Evolutionary conservation across 2,888 invertebrate genomes (phyloP).

Genomic region (Aphodius granarius): DNA sequence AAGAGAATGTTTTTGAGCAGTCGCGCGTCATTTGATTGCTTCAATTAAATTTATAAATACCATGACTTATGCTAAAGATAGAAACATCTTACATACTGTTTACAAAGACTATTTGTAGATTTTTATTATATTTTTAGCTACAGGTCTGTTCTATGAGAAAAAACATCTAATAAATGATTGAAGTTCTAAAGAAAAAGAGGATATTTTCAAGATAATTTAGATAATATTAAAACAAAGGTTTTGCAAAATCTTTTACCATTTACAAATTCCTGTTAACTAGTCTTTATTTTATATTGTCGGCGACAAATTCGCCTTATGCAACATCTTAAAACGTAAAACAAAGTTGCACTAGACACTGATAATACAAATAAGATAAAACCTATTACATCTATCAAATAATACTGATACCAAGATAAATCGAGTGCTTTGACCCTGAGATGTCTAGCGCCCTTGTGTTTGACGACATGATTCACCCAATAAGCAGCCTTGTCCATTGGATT

Average conservation of each 20-base stretch:
- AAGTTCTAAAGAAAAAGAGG: neutral
- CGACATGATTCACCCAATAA: conserved; percentile 42
- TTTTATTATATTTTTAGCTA: too few relatives aligned
- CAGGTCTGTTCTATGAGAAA: neutral
- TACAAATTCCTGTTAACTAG: too few relatives aligned
- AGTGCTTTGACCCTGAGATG: conserved; percentile 38
- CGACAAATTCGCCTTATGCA: neutral
- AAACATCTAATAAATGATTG: neutral
- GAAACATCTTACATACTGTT: too few relatives aligned
- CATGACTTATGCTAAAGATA: too few relatives aligned
- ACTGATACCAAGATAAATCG: conserved; percentile 38
- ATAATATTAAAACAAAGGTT: neutral
- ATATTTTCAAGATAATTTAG: neutral
- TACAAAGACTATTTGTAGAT: too few relatives aligned
- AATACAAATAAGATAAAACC: conserved; percentile 5
- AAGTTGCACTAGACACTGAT: neutral
- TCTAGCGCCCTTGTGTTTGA: conserved; percentile 37
- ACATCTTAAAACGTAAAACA: neutral
- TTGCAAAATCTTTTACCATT: neutral
- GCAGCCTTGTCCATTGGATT: conserved; percentile 40
- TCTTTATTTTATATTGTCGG: neutral
- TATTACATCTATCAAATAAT: conserved; percentile 35
- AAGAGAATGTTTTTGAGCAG: too few relatives aligned
- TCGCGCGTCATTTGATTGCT: too few relatives aligned
- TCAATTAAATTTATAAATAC: too few relatives aligned